Percentiles rank a stretch among this genome's conserved stretches.
Evolutionary conservation across 2,888 invertebrate species (phyloP).

Genomic region (Trachelus troglodyta): DNA sequence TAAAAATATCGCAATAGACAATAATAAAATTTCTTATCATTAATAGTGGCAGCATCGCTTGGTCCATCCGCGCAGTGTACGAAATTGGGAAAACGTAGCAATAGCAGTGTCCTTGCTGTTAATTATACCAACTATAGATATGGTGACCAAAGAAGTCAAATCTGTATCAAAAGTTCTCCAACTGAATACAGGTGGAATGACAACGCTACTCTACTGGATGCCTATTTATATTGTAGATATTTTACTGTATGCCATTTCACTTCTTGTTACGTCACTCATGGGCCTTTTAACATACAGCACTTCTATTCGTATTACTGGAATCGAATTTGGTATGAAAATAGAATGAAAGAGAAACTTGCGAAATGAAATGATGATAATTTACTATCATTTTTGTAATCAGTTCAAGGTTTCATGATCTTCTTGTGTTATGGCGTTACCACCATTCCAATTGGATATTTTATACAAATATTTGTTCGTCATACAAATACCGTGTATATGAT

Average conservation of each 20-base stretch:
- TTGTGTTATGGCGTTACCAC: slow-evolving; percentile 30
- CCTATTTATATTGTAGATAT: slow-evolving; percentile 36
- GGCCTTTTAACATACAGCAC: not conserved
- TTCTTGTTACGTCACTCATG: slow-evolving; percentile 10
- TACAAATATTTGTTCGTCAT: slow-evolving; percentile 26
- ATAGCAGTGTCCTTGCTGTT: slow-evolving; percentile 31
- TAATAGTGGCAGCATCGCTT: slow-evolving; percentile 35
- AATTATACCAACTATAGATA: slow-evolving; percentile 30
- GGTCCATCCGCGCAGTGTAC: slow-evolving; percentile 25
- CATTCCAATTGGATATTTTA: slow-evolving; percentile 32
- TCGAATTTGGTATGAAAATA: not conserved
- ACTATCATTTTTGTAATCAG: slow-evolving; percentile 10
- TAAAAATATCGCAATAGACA: not conserved
- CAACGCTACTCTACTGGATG: slow-evolving; percentile 32
- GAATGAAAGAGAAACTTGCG: not conserved
- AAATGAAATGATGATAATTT: not conserved
- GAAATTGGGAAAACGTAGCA: slow-evolving; percentile 35
- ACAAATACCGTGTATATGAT: slow-evolving; percentile 25
- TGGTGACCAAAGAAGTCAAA: slow-evolving; percentile 29
- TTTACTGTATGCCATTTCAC: slow-evolving; percentile 25
- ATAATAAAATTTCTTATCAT: not conserved
- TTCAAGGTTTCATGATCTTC: slow-evolving; percentile 26
- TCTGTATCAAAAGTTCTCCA: slow-evolving; percentile 32
- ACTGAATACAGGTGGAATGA: slow-evolving; percentile 28
- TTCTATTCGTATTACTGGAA: not conserved